Conservation (phyloP, 2,113 vertebrate species). For the Atrichornis clamosus region DNA sequence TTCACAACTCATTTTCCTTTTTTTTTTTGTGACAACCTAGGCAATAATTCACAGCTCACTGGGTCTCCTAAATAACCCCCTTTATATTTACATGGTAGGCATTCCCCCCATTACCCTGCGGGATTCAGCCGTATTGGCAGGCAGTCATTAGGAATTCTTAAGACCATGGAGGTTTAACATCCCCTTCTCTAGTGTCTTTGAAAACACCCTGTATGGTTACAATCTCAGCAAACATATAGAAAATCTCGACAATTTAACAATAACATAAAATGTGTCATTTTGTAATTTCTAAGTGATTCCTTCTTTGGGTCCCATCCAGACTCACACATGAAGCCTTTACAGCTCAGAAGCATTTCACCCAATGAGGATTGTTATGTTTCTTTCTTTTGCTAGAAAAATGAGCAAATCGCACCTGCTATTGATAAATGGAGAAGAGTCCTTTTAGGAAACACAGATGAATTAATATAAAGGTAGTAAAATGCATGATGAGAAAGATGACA, state of each 20-base stretch:
- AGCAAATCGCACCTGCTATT: not conserved
- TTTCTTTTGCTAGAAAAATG: not conserved
- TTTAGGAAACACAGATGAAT: not conserved
- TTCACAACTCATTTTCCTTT: constrained; percentile 59
- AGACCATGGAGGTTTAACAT: constrained; percentile 29
- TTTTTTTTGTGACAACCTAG: constrained; percentile 51
- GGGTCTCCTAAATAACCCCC: constrained; percentile 64
- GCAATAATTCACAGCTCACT: constrained; percentile 64
- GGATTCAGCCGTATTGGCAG: constrained; percentile 50
- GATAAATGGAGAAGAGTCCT: not conserved
- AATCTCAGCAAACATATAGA: not conserved
- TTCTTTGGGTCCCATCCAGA: not conserved
- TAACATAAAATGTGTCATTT: constrained; percentile 19
- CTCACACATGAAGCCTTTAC: not conserved
- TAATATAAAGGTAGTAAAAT: not conserved
- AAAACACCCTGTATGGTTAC: constrained; percentile 23
- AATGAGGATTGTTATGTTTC: not conserved
- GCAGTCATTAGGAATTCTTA: constrained; percentile 49
- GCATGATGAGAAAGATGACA: not conserved
- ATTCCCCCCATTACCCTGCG: constrained; percentile 61
- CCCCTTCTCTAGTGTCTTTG: constrained; percentile 10
- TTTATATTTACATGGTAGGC: constrained; percentile 61
- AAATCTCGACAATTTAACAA: constrained; percentile 23
- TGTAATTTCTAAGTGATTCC: constrained; percentile 16
- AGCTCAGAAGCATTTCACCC: not conserved